Base-by-base conservation (phyloP, 1,140 invertebrate species). In the Chironomus tepperi region DNA sequence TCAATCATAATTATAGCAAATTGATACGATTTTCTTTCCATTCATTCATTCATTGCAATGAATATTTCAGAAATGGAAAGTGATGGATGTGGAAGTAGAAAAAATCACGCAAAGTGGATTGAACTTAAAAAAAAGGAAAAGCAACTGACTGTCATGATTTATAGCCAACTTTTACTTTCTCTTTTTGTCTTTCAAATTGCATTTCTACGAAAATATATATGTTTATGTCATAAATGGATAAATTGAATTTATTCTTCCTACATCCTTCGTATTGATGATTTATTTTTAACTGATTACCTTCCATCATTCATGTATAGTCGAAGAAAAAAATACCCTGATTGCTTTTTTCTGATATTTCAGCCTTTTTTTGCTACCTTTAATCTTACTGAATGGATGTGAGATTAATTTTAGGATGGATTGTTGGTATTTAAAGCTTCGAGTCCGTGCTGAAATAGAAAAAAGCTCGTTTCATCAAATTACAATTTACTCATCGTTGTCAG, bases 1-100 rank as follows among this genome's bases (percentile, higher is more conserved):
- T 57, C 47, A 57, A 57, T 57, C 47, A 57, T 57, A 57, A 57
- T 57, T 57, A 57, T 57, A 57, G 47, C 12, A 57, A 57, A 57
- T 57, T 57, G 47, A 57, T 57, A 57, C n/a, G 24, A 34, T 34
- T 34, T 34, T 34, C 24, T 34, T 34, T 34, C 24, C 24, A 34
- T 34, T 34, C 24, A 34, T 34, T 34, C 24, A 34, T 34, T 34
- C 24, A 34, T 34, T 34, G 24, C 24, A 34, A 34, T 34, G 24
- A 34, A 34, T 34, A 34, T 34, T 34, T 34, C 24, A 34, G 24
- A 34, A 34, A 34, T 34, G 24, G 24, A 34, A 34, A 34, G 24
- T 34, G 24, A 34, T 34, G 24, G 24, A 34, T 34, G 24, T 34
- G 24, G 24, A 5, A 34, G 24, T 34, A 34, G 24, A 34, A 5